Evolutionary conservation across 2,113 vertebrate genomes (phyloP).

Genomic region (Corythornis madagascariensis): DNA sequence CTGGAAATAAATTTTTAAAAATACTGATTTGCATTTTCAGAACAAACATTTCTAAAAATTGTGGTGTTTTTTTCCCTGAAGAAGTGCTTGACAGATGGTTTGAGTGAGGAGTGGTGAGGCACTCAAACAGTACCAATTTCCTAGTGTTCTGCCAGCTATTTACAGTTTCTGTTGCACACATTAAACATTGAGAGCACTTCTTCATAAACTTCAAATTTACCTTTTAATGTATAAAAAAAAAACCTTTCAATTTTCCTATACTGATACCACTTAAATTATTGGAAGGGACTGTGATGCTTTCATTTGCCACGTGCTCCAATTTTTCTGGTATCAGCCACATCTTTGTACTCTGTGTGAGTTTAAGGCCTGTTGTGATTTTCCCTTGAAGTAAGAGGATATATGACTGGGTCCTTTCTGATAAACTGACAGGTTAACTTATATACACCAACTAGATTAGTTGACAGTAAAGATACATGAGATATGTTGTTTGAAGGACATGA

Average conservation of each 20-base stretch:
- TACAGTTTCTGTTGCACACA: conserved; percentile 66
- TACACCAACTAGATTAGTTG: conserved; percentile 22
- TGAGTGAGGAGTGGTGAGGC: conserved; percentile 59
- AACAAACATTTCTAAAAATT: conserved; percentile 71
- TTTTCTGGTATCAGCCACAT: not conserved
- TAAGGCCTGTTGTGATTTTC: not conserved
- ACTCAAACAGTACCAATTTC: conserved; percentile 60
- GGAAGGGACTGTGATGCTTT: not conserved
- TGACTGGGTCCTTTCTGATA: not conserved
- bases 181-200: conserved; percentile 49
- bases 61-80: conserved; percentile 29
- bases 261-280: not conserved
- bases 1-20: conserved; percentile 14
- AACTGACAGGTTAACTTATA: conserved; percentile 24
- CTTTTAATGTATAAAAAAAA: conserved; percentile 16
- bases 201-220: conserved; percentile 56
- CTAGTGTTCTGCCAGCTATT: conserved; percentile 71
- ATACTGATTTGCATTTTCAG: conserved; percentile 57
- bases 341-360: not conserved
- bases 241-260: not conserved
- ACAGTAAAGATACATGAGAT: conserved; percentile 44
- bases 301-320: not conserved
- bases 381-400: not conserved
- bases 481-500: conserved; percentile 38
- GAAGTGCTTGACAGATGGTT: conserved; percentile 74